Evolutionary conservation across 1,140 invertebrate species (phyloP), one percentile per base, ranked within the genome.

Genomic region (Drosophila novamexicana): DNA sequence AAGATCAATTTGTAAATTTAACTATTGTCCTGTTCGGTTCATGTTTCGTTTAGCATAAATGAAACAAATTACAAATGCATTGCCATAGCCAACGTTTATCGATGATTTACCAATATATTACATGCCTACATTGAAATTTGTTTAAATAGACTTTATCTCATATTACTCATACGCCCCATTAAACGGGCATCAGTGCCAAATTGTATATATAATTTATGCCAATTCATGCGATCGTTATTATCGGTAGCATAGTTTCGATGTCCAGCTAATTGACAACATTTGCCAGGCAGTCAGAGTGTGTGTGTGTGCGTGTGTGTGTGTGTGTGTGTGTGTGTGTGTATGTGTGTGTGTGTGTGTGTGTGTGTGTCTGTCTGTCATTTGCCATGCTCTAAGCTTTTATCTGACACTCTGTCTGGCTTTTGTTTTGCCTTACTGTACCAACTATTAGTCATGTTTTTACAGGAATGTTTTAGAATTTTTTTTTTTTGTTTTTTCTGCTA

Each of bases 401-500:
- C 79, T 82, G 79, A 88, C 79, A 88, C 65, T 66, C 65, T 77
- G 77, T 86, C 80, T 89, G 77, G 72, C 77, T 83, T 89, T 77
- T 88, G 84, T 86, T 88, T 86, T 88, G 71, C 68, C 68, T 56
- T 71, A 67, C 64, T 53, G 40, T 50, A 62, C 68, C 88, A 86
- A 89, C 83, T 86, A 89, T 86, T 86, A 89, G 83, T 86, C 83
- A 86, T 86, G 77, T 83, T 77, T 75, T 75, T 75, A 53, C 45
- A 69, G 47, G 42, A 54, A 58, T 53, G 12, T 49, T 59, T 69
- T 54, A n/a, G 49, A 32, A 32, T 42, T 53, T 74, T 18, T 18
- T 18, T 18, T 1, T 70, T 57, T 53, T 53, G 58, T 61, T 86
- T 75, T 86, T 4, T 65, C 72, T 78, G 81, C 39, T 68, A 50